A percentile compares a stretch with the other conserved stretches of the same genome.
Conservation (phyloP, 2,888 invertebrate species). For the Arge pagana region DNA sequence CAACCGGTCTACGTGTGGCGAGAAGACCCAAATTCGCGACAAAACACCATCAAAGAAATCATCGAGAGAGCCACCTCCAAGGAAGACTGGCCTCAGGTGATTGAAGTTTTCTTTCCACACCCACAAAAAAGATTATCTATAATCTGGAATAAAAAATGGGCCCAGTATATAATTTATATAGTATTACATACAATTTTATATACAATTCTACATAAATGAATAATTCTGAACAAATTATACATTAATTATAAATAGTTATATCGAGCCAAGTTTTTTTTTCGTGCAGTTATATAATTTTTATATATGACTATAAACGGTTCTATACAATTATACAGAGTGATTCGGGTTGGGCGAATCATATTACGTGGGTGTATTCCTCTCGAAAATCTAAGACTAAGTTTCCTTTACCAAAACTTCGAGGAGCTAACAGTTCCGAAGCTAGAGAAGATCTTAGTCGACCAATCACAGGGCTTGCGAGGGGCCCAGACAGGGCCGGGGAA, state of each 20-base stretch:
- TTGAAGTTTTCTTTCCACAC: conserved; percentile 26
- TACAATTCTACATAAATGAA: not conserved
- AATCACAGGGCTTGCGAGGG: no score
- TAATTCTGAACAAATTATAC: conserved; percentile 4
- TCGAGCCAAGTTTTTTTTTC: no score
- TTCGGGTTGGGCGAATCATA: no score
- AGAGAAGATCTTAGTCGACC: no score
- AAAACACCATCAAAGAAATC: conserved; percentile 88
- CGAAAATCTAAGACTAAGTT: no score
- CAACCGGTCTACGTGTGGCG: conserved; percentile 95
- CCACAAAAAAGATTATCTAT: conserved; percentile 8
- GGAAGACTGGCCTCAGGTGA: conserved; percentile 87
- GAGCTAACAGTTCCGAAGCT: no score
- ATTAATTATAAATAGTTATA: not conserved
- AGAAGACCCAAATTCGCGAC: conserved; percentile 90
- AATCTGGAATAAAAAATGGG: not conserved
- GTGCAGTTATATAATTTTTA: no score
- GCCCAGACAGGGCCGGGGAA: no score
- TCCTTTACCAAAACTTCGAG: no score
- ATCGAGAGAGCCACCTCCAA: conserved; percentile 81
- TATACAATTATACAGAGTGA: no score
- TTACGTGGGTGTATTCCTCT: no score
- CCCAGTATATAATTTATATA: not conserved
- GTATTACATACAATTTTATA: not conserved
- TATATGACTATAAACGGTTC: no score